A percentile compares a stretch with the other conserved stretches of the same genome.
Evolutionary conservation across 2,888 invertebrate genomes (phyloP).

Genomic region (Belgica antarctica): DNA sequence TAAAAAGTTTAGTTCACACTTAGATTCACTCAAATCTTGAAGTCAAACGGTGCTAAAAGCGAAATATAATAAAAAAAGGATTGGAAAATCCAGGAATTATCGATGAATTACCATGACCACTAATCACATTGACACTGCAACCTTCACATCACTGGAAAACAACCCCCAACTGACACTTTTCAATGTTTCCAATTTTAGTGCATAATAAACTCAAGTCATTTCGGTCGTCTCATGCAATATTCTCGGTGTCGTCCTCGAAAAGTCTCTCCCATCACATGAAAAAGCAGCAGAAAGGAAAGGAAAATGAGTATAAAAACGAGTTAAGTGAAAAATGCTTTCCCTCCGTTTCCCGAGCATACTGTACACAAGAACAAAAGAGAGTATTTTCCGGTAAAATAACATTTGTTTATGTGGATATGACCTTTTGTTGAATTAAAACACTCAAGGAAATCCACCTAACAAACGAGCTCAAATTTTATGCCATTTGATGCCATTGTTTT

Average conservation of each 20-base stretch:
- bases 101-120: too few species aligned
- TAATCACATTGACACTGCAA: too few species aligned
- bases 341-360: too few species aligned
- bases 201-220: constrained; percentile 4
- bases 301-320: constrained; percentile 16
- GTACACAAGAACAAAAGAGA: constrained; percentile 4
- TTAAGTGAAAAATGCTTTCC: constrained; percentile 28
- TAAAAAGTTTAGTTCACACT: too few species aligned
- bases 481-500: constrained; percentile 22
- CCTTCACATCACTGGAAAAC: too few species aligned
- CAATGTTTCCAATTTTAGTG: constrained; percentile 10
- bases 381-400: constrained; percentile 16
- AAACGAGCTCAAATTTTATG: constrained; percentile 17
- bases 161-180: too few species aligned
- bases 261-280: too few species aligned
- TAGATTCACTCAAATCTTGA: too few species aligned
- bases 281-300: neutral
- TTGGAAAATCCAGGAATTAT: too few species aligned
- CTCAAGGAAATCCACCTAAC: constrained; percentile 17
- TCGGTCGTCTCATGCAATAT: neutral
- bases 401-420: constrained; percentile 27
- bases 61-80: too few species aligned
- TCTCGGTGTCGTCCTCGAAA: constrained; percentile 5
- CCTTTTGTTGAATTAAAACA: constrained; percentile 27
- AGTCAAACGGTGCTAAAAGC: too few species aligned